These are phyloP conservation scores for Iselma pallidipennis DNA, from an alignment of 2,888 invertebrate species.

Conservation along the genomic window DNA sequence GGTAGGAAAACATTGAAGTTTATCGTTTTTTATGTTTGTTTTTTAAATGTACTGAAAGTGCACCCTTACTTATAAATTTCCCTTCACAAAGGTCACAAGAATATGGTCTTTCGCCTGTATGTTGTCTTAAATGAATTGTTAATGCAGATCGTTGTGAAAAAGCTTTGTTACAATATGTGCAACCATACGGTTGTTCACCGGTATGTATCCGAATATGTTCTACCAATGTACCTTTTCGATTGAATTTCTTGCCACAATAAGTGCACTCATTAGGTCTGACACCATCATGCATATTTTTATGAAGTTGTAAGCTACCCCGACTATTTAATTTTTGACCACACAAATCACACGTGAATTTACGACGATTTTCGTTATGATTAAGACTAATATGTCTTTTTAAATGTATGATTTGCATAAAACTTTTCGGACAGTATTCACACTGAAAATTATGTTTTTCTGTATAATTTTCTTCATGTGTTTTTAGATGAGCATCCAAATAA, in stretches of 20 bases:
- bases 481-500: not conserved
- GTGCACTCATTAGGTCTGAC: conserved; percentile 47
- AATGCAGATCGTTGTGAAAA: conserved; percentile 47
- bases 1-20: too few relatives aligned
- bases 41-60: conserved; percentile 41
- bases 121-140: conserved; percentile 43
- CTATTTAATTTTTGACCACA: conserved; percentile 44
- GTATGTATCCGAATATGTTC: conserved; percentile 53
- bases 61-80: conserved; percentile 43
- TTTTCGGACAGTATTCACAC: not conserved
- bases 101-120: conserved; percentile 46
- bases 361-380: not conserved
- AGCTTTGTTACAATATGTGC: conserved; percentile 43
- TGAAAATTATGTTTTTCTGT: not conserved
- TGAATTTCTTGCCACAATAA: conserved; percentile 52
- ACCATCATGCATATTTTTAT: conserved; percentile 53
- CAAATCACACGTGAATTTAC: conserved; percentile 33
- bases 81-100: conserved; percentile 40
- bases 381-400: conserved; percentile 22
- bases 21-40: conserved; percentile 30
- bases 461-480: not conserved
- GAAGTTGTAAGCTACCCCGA: conserved; percentile 41
- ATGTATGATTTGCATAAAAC: not conserved
- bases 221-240: conserved; percentile 48
- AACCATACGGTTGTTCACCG: conserved; percentile 50